Base-by-base conservation (phyloP, 2,888 invertebrate species). In the Lumbricus terrestris region DNA sequence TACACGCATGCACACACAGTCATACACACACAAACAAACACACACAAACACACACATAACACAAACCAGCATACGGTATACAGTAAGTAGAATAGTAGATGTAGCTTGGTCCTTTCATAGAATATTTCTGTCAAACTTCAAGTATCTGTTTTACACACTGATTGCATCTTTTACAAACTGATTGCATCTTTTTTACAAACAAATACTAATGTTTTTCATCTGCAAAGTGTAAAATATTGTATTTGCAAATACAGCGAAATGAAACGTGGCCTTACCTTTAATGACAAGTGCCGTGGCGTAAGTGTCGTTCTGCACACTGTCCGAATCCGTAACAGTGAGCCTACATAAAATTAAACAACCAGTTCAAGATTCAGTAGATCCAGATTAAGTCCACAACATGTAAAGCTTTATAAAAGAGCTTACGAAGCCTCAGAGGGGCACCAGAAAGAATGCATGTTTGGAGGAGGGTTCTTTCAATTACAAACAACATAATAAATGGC, bases 281-380 rank as follows among this genome's bases (percentile, higher is more conserved):
- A 90, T 83, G n/a, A 90, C 90, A 34, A 83, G 34, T 11, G 38
- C 90, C 83, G 11, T 83, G 42, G 90, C 90, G n/a, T 82, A 83
- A 0, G 90, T 40, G 34, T 37, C 69, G 23, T 83, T 42, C n/a
- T 37, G 29, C 33, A 37, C 33, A 15, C 83, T 40, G 40, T 90
- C 90, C 34, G 90, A 82, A 34, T 90, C 90, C 20, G 85, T 90
- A 37, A 90, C 90, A 8, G 90, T 90, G 15, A 90, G 90, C 35
- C 90, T 90, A 35, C 18, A 23, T 29, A 13, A 29, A 69, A n/a
- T 6, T 8, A n/a, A 69, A 69, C 69, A 69, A 69, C 69, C 29
- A 69, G n/a, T 69, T 69, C 29, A 69, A n/a, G 29, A 69, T 47
- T 47, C 47, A 47, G 47, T 15, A 69, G n/a, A 69, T 69, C 23